Percentiles rank a stretch among this genome's conserved stretches.
Conservation (phyloP, 2,888 invertebrate genomes). For the Linyphia triangularis region DNA sequence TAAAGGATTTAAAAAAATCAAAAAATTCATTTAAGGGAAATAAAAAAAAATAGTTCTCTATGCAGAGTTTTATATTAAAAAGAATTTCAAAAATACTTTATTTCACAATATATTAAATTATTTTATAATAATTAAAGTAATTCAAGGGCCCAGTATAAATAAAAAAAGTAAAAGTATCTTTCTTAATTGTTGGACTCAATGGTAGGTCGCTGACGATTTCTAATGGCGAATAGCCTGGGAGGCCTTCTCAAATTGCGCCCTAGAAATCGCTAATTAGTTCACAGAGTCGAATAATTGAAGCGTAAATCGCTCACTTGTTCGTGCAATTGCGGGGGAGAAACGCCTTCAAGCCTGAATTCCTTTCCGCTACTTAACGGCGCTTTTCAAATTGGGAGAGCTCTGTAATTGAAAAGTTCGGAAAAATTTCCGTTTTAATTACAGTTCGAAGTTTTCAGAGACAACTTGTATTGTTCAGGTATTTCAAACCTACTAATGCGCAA, state of each 20-base stretch:
- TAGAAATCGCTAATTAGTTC: constrained; percentile 11
- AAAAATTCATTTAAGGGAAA: too few relatives aligned
- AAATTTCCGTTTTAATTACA: not conserved
- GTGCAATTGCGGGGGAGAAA: not conserved
- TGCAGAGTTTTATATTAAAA: too few relatives aligned
- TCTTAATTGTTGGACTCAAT: not conserved
- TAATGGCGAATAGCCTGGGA: not conserved
- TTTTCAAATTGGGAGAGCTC: constrained; percentile 5
- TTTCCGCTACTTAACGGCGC: not conserved
- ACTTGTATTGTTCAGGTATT: not conserved
- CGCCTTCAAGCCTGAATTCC: not conserved
- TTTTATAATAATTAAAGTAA: too few relatives aligned
- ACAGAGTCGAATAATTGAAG: constrained; percentile 7
- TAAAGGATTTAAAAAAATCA: too few relatives aligned
- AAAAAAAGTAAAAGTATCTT: too few relatives aligned
- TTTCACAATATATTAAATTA: too few relatives aligned
- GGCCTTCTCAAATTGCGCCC: not conserved
- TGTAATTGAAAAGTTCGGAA: not conserved
- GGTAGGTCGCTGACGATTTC: not conserved
- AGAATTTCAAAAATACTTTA: too few relatives aligned
- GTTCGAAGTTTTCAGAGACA: not conserved
- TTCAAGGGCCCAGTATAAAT: too few relatives aligned
- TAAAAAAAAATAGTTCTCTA: too few relatives aligned
- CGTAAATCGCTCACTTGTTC: not conserved
- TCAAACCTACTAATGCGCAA: not conserved